These are phyloP conservation scores for Perccottus glenii DNA, from an alignment of 2,113 vertebrate species.

Conservation along the genomic window DNA sequence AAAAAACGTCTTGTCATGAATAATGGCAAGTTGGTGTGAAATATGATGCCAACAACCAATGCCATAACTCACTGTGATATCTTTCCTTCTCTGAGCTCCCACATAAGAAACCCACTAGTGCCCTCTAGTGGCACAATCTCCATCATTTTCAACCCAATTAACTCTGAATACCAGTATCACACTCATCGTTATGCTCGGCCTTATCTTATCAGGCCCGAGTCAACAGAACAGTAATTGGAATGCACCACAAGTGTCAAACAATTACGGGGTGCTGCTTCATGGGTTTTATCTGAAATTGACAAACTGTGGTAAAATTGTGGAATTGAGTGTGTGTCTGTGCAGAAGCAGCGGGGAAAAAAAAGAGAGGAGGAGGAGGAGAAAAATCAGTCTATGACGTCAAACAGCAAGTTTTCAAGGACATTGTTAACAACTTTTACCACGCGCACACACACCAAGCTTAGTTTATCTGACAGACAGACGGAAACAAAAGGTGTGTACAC, in stretches of 20 bases:
- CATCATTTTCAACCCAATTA: not conserved
- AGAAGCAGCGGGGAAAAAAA: not conserved
- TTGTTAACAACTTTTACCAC: not conserved
- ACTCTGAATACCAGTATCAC: constrained; percentile 1
- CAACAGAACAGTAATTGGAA: constrained; percentile 47
- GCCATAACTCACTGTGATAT: not conserved
- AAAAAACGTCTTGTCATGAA: not conserved
- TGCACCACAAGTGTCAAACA: constrained; percentile 34
- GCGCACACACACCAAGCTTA: not conserved
- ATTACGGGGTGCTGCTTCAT: constrained; percentile 29
- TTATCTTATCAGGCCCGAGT: constrained; percentile 26
- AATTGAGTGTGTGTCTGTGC: not conserved
- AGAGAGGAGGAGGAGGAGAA: not conserved
- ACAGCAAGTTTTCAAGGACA: not conserved
- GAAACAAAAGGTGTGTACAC: not conserved
- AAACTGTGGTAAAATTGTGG: constrained; percentile 12
- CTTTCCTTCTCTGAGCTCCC: not conserved
- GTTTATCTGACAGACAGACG: not conserved
- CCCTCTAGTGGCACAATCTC: constrained; percentile 54
- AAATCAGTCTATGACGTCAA: constrained; percentile 1
- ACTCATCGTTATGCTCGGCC: constrained; percentile 26
- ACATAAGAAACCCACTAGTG: constrained; percentile 7
- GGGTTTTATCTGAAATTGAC: constrained; percentile 24
- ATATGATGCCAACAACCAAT: not conserved
- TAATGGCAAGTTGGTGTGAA: not conserved